Percentiles rank a stretch among this genome's conserved stretches.
Conservation (phyloP, 1,140 invertebrate species). For the Papilio polyxenes region DNA sequence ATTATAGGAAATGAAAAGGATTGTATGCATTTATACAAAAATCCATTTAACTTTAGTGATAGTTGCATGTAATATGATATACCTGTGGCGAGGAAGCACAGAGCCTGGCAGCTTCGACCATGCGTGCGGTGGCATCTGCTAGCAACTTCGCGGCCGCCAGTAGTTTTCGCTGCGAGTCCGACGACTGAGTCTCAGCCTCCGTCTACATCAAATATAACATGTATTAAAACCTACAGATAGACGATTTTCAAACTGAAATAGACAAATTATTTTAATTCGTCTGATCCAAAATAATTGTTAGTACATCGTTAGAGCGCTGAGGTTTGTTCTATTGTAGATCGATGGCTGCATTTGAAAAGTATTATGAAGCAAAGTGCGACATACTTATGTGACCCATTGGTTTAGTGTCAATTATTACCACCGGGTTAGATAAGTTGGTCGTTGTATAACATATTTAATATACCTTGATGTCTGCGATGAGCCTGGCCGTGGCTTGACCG, state of each 20-base stretch:
- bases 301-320: too few relatives aligned
- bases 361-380: too few relatives aligned
- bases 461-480: constrained; percentile 95
- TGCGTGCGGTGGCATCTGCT: constrained; percentile 96
- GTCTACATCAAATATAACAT: constrained; percentile 72
- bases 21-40: too few relatives aligned
- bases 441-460: not conserved
- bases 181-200: constrained; percentile 93
- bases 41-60: too few relatives aligned
- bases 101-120: constrained; percentile 96
- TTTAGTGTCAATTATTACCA: not conserved
- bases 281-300: too few relatives aligned
- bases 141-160: constrained; percentile 95
- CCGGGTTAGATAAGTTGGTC: not conserved
- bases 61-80: not conserved
- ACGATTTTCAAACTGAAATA: not conserved
- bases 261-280: not conserved
- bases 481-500: constrained; percentile 94
- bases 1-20: too few relatives aligned
- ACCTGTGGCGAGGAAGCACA: constrained; percentile 76
- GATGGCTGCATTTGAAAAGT: too few relatives aligned
- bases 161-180: constrained; percentile 93
- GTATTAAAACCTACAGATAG: not conserved
- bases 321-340: too few relatives aligned
- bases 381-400: not conserved